A percentile compares a stretch with the other conserved stretches of the same genome.
Conservation (phyloP, 2,797 vertebrate species). For the Hoplostethus mediterraneus region DNA sequence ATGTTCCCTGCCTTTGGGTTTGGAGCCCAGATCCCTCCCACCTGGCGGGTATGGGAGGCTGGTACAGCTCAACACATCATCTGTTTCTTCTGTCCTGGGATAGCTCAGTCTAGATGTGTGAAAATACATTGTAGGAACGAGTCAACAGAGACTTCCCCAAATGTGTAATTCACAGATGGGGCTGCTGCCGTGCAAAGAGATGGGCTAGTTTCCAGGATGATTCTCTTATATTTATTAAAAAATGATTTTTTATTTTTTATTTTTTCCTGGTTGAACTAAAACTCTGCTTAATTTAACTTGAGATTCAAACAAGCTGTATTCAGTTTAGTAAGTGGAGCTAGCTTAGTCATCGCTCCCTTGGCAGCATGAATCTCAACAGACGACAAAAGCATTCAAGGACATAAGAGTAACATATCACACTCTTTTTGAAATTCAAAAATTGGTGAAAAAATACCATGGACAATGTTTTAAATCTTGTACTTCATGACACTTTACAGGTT, state of each 20-base stretch:
- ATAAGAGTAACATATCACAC: too few relatives aligned
- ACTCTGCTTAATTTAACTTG: too few relatives aligned
- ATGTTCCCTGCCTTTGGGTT: constrained; percentile 98
- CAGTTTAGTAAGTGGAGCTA: neutral
- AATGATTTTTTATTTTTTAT: too few relatives aligned
- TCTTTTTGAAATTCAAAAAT: neutral
- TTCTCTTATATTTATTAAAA: neutral
- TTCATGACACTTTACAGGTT: constrained; percentile 82
- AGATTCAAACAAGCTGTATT: neutral
- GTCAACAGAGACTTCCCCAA: too few relatives aligned
- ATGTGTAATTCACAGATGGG: neutral
- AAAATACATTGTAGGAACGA: too few relatives aligned
- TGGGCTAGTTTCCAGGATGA: neutral
- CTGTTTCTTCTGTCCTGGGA: neutral
- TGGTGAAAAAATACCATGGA: neutral
- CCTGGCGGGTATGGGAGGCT: constrained; percentile 86
- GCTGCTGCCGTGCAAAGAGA: neutral
- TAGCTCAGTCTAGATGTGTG: too few relatives aligned
- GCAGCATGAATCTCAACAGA: too few relatives aligned
- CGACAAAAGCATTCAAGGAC: too few relatives aligned
- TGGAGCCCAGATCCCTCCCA: constrained; percentile 93
- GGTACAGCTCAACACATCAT: neutral
- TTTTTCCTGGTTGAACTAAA: too few relatives aligned
- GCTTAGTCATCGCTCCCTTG: neutral
- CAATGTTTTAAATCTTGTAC: neutral